Conservation (phyloP, 2,113 vertebrate species). For the Catagonus wagneri region DNA sequence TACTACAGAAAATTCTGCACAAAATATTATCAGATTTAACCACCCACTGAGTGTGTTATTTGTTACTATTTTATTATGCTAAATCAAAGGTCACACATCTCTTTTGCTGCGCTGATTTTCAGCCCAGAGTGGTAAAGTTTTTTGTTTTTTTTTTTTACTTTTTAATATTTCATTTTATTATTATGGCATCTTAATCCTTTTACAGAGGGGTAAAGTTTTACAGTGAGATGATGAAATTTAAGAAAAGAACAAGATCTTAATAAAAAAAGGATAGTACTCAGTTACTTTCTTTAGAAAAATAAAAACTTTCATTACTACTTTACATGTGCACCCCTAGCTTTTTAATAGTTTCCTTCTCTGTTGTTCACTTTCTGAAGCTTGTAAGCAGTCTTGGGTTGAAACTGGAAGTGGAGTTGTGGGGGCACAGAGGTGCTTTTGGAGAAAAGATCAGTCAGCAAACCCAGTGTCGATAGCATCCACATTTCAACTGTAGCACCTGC, state of each 20-base stretch:
- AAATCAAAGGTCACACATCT: constrained; percentile 54
- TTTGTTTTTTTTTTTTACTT: no score
- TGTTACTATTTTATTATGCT: constrained; percentile 57
- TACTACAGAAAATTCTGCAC: constrained; percentile 46
- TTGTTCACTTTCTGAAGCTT: neutral
- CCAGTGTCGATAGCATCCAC: neutral
- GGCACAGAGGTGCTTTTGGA: neutral
- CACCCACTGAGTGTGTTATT: constrained; percentile 29
- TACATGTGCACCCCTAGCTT: neutral
- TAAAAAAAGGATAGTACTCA: neutral
- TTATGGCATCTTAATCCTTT: no score
- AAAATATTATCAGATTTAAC: constrained; percentile 66
- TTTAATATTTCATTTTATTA: no score
- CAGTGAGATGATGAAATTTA: constrained; percentile 55
- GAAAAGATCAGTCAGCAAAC: neutral
- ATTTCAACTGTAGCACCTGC: neutral
- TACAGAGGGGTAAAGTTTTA: constrained; percentile 37
- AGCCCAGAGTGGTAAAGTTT: constrained; percentile 3
- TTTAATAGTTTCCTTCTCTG: neutral
- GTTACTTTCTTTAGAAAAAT: constrained; percentile 50
- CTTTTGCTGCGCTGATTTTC: neutral
- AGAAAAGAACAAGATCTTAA: constrained; percentile 36
- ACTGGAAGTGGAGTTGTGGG: neutral
- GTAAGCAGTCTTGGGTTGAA: neutral
- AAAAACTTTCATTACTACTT: neutral